A percentile compares a stretch with the other conserved stretches of the same genome.
Conservation (phyloP, 2,113 vertebrate species). For the Vombatus ursinus region DNA sequence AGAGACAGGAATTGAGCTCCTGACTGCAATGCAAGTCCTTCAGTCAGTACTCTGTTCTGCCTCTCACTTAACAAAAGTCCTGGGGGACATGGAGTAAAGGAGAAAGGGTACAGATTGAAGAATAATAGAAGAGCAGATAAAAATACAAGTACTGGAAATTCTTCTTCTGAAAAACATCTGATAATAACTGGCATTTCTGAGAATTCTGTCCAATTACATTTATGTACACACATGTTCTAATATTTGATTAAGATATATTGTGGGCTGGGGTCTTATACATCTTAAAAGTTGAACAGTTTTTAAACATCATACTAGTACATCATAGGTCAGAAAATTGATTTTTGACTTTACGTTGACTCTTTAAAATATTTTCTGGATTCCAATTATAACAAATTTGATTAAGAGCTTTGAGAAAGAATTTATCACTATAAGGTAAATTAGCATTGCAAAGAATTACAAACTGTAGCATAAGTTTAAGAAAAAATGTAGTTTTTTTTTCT, state of each 20-base stretch:
- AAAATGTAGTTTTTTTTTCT: background rate
- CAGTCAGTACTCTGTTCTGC: background rate
- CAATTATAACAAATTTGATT: slow-evolving; percentile 25
- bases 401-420: slow-evolving; percentile 37
- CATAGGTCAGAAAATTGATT: slow-evolving; percentile 23
- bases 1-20: background rate
- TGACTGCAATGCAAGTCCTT: background rate
- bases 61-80: background rate
- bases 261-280: background rate
- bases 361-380: background rate
- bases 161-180: slow-evolving; percentile 34
- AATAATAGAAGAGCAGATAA: background rate
- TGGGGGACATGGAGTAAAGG: background rate
- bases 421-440: slow-evolving; percentile 43
- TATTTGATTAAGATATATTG: slow-evolving; percentile 1
- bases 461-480: slow-evolving; percentile 4
- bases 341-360: slow-evolving; percentile 17
- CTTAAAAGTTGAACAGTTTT: slow-evolving; percentile 50
- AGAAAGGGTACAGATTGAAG: background rate
- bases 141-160: slow-evolving; percentile 35
- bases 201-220: slow-evolving; percentile 33
- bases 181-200: slow-evolving; percentile 41
- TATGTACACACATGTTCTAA: background rate
- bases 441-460: slow-evolving; percentile 45
- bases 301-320: background rate